Percentiles rank a stretch among this genome's conserved stretches.
Evolutionary conservation across 2,797 vertebrate species (phyloP).

Genomic region (Gouania willdenowi): DNA sequence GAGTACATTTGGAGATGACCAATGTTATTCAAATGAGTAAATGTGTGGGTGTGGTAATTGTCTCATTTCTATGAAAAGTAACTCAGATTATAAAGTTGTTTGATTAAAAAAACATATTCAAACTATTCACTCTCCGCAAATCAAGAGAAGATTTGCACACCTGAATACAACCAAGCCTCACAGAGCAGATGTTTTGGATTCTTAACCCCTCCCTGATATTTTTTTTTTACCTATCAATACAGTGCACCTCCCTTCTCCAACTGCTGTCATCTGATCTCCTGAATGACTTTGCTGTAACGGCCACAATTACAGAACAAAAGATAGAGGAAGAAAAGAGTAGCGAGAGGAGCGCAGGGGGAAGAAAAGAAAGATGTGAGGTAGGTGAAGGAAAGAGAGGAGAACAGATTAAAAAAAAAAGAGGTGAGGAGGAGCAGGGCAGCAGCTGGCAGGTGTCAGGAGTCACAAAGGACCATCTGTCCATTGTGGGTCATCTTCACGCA

Average conservation of each 20-base stretch:
- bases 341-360: background rate
- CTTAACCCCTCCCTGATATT: background rate
- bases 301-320: conserved; percentile 13
- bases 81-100: too few relatives aligned
- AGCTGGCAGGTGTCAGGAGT: conserved; percentile 98
- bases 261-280: conserved; percentile 16
- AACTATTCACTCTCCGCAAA: too few relatives aligned
- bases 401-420: conserved; percentile 28
- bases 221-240: conserved; percentile 2
- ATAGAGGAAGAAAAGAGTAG: conserved; percentile 5
- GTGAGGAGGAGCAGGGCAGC: conserved; percentile 83
- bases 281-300: conserved; percentile 7
- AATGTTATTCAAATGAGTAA: too few relatives aligned
- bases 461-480: conserved; percentile 99
- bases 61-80: too few relatives aligned
- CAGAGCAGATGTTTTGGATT: conserved; percentile 6
- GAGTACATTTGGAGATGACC: too few relatives aligned
- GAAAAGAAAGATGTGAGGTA: too few relatives aligned
- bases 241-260: background rate
- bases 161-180: background rate
- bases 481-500: conserved; percentile 77
- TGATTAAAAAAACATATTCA: too few relatives aligned
- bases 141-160: too few relatives aligned
- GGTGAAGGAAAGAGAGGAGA: background rate
- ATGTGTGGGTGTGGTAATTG: too few relatives aligned